Evolutionary conservation across 2,888 invertebrate species (phyloP).

Genomic region (Anagyrus pseudococci): DNA sequence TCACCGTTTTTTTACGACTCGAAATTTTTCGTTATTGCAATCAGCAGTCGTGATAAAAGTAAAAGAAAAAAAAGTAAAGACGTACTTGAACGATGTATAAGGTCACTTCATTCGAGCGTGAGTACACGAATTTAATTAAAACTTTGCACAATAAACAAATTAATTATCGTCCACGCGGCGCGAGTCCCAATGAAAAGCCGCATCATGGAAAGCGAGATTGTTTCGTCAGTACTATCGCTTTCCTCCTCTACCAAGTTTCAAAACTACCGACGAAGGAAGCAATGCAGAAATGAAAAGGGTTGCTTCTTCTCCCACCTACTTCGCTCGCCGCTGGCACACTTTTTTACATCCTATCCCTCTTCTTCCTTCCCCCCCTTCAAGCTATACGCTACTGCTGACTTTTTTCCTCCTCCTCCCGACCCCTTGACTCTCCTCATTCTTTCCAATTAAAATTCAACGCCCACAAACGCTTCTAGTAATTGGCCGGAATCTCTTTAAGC

Average conservation of each 20-base stretch:
- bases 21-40: too few species aligned
- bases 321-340: conserved; percentile 17
- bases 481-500: conserved; percentile 60
- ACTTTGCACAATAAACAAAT: conserved; percentile 24
- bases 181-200: too few species aligned
- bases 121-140: conserved; percentile 29
- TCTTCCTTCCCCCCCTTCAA: background rate
- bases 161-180: conserved; percentile 16
- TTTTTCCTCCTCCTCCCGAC: background rate
- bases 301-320: conserved; percentile 43
- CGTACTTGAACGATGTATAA: too few species aligned
- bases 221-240: too few species aligned
- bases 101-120: too few species aligned
- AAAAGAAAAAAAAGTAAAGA: too few species aligned
- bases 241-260: conserved; percentile 21
- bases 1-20: too few species aligned
- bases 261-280: too few species aligned
- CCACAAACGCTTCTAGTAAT: conserved; percentile 57
- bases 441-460: conserved; percentile 61
- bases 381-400: too few species aligned
- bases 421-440: conserved; percentile 26
- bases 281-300: conserved; percentile 37
- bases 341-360: background rate
- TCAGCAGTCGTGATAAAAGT: too few species aligned
- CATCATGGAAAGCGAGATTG: too few species aligned